A percentile compares a stretch with the other conserved stretches of the same genome.
Evolutionary conservation across 2,113 vertebrate genomes (phyloP).

Genomic region (Amazona vittata): DNA sequence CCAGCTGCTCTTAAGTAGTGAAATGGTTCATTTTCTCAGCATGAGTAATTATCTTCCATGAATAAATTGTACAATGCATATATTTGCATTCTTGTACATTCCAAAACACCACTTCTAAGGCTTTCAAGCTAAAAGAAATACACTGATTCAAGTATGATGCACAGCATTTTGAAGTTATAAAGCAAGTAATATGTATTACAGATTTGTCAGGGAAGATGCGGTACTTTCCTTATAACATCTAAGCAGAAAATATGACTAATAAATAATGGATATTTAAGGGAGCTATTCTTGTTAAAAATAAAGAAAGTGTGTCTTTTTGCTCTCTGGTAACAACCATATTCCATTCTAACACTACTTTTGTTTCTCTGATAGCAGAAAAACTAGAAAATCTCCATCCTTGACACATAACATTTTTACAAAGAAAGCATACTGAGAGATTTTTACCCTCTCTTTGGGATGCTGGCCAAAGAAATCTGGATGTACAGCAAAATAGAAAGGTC

Average conservation of each 20-base stretch:
- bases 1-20: not conserved
- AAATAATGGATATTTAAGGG: not conserved
- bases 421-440: not conserved
- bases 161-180: not conserved
- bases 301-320: not conserved
- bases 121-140: not conserved
- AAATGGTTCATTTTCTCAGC: not conserved
- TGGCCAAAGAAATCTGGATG: conserved; percentile 98
- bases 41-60: not conserved
- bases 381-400: not conserved
- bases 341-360: not conserved
- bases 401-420: not conserved
- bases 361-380: not conserved
- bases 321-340: not conserved
- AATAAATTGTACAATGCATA: not conserved
- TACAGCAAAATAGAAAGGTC: conserved; percentile 97
- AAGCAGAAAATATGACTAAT: not conserved
- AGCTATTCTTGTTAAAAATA: not conserved
- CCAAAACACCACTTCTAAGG: not conserved
- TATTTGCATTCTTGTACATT: not conserved
- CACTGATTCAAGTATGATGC: not conserved
- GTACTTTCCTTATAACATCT: not conserved
- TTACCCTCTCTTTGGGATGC: conserved; percentile 92
- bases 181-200: not conserved
- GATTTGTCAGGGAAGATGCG: not conserved